Base-by-base conservation (phyloP, 1,140 invertebrate genomes). In the Mercenaria mercenaria region DNA sequence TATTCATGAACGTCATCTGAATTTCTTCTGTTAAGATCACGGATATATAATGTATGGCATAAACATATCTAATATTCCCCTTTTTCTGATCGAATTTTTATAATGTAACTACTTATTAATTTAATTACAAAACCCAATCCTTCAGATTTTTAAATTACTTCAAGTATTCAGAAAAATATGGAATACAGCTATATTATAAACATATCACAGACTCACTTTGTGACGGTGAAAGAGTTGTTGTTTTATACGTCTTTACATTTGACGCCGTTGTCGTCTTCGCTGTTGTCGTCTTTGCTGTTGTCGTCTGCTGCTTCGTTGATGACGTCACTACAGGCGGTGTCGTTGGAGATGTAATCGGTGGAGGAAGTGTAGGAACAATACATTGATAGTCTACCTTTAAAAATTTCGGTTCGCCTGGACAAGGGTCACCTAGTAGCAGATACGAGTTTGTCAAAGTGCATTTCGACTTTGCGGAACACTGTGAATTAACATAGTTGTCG, bases 361-460 rank as follows among this genome's bases (percentile, higher is more conserved):
- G 64, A 37, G 88, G 47, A 26, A 43, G 34, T 20, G 79, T 89
- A 8, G 88, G 79, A 13, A 64, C 34, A 43, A 83, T 77, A 77
- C 88, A 89, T 37, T 84, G 79, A 50, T 89, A 89, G 67, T 89
- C 88, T 47, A 89, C 50, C 23, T 83, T 84, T 29, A 89, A 39
- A 89, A 83, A 84, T 59, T 89, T 89, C 8, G 88, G 88, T 23
- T 29, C 56, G 8, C 69, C 50, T 3, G 88, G 23, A 77, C 88
- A 89, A 15, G 88, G 88, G 29, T 89, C 88, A 10, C 88, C 88
- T 11, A 83, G 43, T 3, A 77, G 15, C 20, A 76, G 20, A 64
- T 84, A 83, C 11, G 69, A 50, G 41, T 89, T 84, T 23, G 64
- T 59, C 8, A 89, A 41, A 20, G 80, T 89, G 50, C 88, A 89